Evolutionary conservation across 2,888 invertebrate species (phyloP), one percentile per base, ranked within the genome.

Genomic region (Lamproptera curius): DNA sequence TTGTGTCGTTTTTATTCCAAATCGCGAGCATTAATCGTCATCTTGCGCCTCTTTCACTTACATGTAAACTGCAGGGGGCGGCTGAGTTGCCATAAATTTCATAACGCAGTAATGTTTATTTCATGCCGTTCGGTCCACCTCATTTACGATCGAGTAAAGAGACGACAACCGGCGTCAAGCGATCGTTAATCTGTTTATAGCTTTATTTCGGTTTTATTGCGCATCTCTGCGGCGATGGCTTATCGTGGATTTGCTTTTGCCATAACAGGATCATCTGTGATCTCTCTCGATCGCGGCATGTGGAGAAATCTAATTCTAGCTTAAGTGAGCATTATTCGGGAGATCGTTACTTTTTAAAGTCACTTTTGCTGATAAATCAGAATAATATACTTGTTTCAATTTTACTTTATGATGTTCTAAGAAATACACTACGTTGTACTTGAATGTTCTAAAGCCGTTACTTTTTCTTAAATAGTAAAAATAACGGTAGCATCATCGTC

Each of bases 121-220:
- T 37, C 13, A 37, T 37, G 37, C 20, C 15, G 11, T 35, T 10
- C 9, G 3, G 28, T 28, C 10, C 28, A 28, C 28, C 28, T 28
- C 28, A 28, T 28, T 28, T 28, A 28, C 28, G 28, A 28, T 28
- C 28, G 28, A n/a, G 28, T 28, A 28, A 28, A 28, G 28, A 28
- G 28, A 35, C 20, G 10, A 20, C 20, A 37, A 17, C 34, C 35
- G 42, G 36, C 42, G 35, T 26, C 42, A 8, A 36, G 36, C 36
- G 28, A 11, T 43, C 43, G 37, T 43, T 37, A 43, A 43, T 13
- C 43, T 28, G 43, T 43, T 43, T 43, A 43, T 28, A 31, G 11
- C 17, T 37, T 16, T 28, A 37, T 37, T 16, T 15, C 26, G 15
- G 16, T 3, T 31, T 28, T 28, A 40, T 40, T 40, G 16, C 15